Evolutionary conservation across 2,888 invertebrate genomes (phyloP).

Genomic region (Lumbricus terrestris): DNA sequence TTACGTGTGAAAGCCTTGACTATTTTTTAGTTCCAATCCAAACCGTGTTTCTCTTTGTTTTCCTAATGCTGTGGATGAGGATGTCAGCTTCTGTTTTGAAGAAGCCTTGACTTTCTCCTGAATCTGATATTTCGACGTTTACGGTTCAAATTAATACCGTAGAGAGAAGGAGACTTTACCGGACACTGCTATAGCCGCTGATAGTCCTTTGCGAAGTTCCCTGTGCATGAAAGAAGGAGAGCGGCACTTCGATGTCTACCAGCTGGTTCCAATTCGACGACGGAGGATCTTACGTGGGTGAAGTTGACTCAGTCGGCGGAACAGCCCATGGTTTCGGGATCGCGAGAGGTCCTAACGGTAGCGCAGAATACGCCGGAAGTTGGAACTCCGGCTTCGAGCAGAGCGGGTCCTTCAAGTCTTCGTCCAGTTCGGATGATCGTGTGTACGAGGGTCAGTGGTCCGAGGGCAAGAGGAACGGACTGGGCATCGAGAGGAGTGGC

Average conservation of each 20-base stretch:
- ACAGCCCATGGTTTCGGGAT: constrained; percentile 18
- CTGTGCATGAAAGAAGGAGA: not conserved
- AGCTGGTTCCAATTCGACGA: constrained; percentile 14
- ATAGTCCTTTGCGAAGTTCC: not conserved
- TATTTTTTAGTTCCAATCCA: not conserved
- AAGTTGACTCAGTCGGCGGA: not conserved
- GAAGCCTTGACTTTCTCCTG: not conserved
- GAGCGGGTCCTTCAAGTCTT: not conserved
- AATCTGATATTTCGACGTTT: not conserved
- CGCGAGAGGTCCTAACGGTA: not conserved
- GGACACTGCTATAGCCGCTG: not conserved
- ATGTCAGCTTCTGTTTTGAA: not conserved
- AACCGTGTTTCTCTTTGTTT: too few relatives aligned
- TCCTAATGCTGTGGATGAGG: not conserved
- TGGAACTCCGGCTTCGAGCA: not conserved
- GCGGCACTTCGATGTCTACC: not conserved
- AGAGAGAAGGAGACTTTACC: not conserved
- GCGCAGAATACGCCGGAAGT: constrained; percentile 18
- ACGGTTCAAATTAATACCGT: not conserved
- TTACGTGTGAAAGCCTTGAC: not conserved
- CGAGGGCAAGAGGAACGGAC: constrained; percentile 95
- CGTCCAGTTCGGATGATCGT: not conserved
- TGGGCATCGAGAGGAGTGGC: constrained; percentile 89
- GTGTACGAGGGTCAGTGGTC: constrained; percentile 90
- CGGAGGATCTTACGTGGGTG: constrained; percentile 19